Evolutionary conservation across 2,888 invertebrate genomes (phyloP).

Genomic region (Acrobasis suavella): DNA sequence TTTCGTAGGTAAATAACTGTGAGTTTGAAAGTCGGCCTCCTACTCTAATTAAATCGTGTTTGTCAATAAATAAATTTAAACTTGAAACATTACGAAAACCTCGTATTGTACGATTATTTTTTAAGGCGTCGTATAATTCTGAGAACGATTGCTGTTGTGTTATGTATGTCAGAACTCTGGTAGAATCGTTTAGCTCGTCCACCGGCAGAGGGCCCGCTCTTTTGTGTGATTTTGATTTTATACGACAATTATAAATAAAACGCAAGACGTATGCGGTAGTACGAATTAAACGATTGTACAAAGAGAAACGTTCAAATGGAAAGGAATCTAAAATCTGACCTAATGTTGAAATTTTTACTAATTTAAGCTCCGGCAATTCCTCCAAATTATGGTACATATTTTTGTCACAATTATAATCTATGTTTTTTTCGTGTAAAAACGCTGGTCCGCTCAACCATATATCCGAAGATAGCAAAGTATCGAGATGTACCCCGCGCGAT

Average conservation of each 20-base stretch:
- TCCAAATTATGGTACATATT: neutral
- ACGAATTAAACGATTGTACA: neutral
- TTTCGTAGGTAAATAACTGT: neutral
- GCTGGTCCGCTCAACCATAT: neutral
- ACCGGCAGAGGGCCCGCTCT: neutral
- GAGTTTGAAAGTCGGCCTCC: constrained; percentile 1
- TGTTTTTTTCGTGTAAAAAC: neutral
- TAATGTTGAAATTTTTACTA: neutral
- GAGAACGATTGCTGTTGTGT: neutral
- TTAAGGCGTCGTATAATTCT: neutral
- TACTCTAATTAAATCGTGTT: neutral
- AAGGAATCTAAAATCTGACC: neutral
- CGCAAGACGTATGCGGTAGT: neutral
- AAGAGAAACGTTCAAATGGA: neutral
- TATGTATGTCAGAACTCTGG: neutral
- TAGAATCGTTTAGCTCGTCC: neutral
- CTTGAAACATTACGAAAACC: neutral
- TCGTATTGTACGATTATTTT: neutral
- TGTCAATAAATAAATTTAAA: constrained; percentile 8
- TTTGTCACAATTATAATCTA: neutral
- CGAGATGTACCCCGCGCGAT: constrained; percentile 5
- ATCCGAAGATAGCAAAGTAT: neutral
- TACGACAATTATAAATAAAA: constrained; percentile 2
- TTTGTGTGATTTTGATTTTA: neutral
- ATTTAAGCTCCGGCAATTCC: neutral